These are phyloP conservation scores for Bembecia ichneumoniformis DNA, from an alignment of 2,888 invertebrate genomes.

Conservation along the genomic window DNA sequence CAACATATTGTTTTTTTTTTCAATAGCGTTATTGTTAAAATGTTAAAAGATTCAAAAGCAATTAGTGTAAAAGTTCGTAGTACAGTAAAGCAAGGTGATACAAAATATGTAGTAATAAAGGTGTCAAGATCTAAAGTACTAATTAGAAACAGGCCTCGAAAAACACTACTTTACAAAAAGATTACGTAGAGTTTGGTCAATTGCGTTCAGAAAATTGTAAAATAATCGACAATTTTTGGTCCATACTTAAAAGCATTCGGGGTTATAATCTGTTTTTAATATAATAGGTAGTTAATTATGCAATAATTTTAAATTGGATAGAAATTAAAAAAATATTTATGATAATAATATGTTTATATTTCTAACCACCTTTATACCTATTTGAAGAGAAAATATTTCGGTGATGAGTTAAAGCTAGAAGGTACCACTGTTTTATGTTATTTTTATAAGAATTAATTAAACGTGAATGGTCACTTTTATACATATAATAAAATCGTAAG, in stretches of 20 bases:
- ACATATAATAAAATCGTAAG: too few relatives aligned
- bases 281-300: neutral
- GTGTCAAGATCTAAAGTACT: slow-evolving; percentile 40
- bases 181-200: slow-evolving; percentile 37
- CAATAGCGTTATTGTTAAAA: slow-evolving; percentile 27
- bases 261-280: neutral
- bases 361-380: too few relatives aligned
- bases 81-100: slow-evolving; percentile 43
- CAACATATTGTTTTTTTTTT: neutral
- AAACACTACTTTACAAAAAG: slow-evolving; percentile 31
- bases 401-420: too few relatives aligned
- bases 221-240: slow-evolving; percentile 38
- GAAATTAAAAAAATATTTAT: too few relatives aligned
- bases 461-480: too few relatives aligned
- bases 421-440: too few relatives aligned
- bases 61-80: slow-evolving; percentile 32
- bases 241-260: slow-evolving; percentile 38
- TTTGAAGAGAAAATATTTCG: too few relatives aligned
- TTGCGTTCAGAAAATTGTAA: slow-evolving; percentile 30
- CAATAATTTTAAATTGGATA: too few relatives aligned
- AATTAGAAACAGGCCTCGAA: slow-evolving; percentile 45
- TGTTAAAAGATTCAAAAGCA: slow-evolving; percentile 37
- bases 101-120: slow-evolving; percentile 30
- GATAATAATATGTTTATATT: too few relatives aligned
- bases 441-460: too few relatives aligned